Conservation (phyloP, 2,797 vertebrate genomes). For the Karalla daura region DNA sequence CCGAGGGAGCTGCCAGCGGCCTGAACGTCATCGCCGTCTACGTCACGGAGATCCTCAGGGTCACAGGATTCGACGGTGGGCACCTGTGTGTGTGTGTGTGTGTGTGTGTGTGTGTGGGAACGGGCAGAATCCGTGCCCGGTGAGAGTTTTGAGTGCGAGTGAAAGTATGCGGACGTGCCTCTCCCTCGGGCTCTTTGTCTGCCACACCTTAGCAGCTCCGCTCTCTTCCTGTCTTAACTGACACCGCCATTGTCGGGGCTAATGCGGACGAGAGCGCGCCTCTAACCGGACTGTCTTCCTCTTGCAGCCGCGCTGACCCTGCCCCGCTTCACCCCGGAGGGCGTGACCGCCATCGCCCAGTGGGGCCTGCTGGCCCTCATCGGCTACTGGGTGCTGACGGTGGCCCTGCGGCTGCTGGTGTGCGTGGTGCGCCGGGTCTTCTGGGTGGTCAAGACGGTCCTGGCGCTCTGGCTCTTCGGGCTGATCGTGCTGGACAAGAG, state of each 20-base stretch:
- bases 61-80: slow-evolving; percentile 83
- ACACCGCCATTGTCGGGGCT: background rate
- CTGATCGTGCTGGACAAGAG: slow-evolving; percentile 77
- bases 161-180: slow-evolving; percentile 46
- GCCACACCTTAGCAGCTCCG: slow-evolving; percentile 38
- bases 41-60: slow-evolving; percentile 83
- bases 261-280: background rate
- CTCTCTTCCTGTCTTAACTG: background rate
- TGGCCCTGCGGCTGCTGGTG: slow-evolving; percentile 71
- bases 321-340: slow-evolving; percentile 83
- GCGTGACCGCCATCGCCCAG: slow-evolving; percentile 78
- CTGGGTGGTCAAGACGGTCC: slow-evolving; percentile 79
- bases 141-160: slow-evolving; percentile 11
- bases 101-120: background rate
- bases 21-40: slow-evolving; percentile 86
- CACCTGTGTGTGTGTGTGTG: slow-evolving; percentile 14
- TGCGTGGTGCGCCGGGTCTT: slow-evolving; percentile 71
- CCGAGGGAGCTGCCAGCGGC: slow-evolving; percentile 85
- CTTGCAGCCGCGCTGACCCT: slow-evolving; percentile 71
- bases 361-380: slow-evolving; percentile 83
- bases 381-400: slow-evolving; percentile 80
- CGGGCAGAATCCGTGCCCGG: background rate
- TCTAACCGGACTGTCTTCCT: slow-evolving; percentile 24
- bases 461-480: slow-evolving; percentile 80
- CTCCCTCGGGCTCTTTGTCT: slow-evolving; percentile 34